Percentiles rank a stretch among this genome's conserved stretches.
Evolutionary conservation across 2,888 invertebrate genomes (phyloP).

Genomic region (Athalia circularis): DNA sequence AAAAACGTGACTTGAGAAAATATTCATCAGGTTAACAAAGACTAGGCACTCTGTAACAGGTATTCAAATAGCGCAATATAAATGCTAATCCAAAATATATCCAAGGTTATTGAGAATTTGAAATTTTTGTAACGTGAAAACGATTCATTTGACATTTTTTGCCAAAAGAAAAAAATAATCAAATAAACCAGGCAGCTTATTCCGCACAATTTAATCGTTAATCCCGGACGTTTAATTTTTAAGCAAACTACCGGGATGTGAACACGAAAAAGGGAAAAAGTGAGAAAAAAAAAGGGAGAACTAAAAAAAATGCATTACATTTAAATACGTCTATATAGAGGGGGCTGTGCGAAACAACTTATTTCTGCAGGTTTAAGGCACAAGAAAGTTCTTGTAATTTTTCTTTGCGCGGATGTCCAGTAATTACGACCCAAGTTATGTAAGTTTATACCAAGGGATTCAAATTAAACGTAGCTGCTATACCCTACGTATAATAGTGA

Average conservation of each 20-base stretch:
- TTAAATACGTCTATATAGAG: neutral
- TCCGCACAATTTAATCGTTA: neutral
- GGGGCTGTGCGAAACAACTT: neutral
- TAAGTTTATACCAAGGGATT: neutral
- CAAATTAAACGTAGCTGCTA: constrained; percentile 43
- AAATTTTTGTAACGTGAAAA: constrained; percentile 11
- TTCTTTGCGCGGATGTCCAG: neutral
- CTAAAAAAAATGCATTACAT: no score
- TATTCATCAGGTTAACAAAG: constrained; percentile 23
- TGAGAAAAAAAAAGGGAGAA: no score
- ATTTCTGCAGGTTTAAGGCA: neutral
- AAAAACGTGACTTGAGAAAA: neutral
- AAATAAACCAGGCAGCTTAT: no score
- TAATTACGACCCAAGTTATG: constrained; percentile 34
- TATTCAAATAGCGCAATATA: constrained; percentile 38
- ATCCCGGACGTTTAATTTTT: neutral
- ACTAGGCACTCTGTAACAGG: constrained; percentile 8
- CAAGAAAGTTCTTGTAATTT: constrained; percentile 1
- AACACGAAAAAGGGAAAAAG: no score
- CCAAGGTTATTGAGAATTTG: constrained; percentile 23
- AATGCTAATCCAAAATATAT: constrained; percentile 29
- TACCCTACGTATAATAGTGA: neutral
- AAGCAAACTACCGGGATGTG: neutral
- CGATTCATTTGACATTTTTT: neutral
- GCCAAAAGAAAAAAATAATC: no score